Conservation (phyloP, 2,888 invertebrate genomes). For the Parthenolecanium corni region DNA sequence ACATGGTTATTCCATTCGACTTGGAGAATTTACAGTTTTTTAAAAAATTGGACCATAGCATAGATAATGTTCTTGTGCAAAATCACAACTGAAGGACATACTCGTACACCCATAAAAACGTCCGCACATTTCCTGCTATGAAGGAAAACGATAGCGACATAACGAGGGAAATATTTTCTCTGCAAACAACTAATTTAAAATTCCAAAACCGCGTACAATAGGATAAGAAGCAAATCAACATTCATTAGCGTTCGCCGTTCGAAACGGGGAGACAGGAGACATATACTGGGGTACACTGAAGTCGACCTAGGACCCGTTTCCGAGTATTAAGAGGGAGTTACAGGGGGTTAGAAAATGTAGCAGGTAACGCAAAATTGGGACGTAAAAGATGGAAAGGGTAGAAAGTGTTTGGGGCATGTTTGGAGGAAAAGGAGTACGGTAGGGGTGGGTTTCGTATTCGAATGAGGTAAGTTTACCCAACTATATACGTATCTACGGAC, state of each 20-base stretch:
- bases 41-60: too few relatives aligned
- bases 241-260: conserved; percentile 23
- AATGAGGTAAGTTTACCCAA: conserved; percentile 22
- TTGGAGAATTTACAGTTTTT: too few relatives aligned
- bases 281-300: too few relatives aligned
- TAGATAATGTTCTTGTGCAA: too few relatives aligned
- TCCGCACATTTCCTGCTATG: too few relatives aligned
- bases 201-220: conserved; percentile 27
- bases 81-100: too few relatives aligned
- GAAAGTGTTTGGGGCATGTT: neutral
- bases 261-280: too few relatives aligned
- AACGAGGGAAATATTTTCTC: conserved; percentile 7
- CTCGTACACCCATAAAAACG: too few relatives aligned
- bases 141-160: conserved; percentile 11
- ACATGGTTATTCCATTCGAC: too few relatives aligned
- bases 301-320: too few relatives aligned
- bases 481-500: conserved; percentile 4
- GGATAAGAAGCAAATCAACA: conserved; percentile 28
- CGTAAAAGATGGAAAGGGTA: neutral
- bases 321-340: conserved; percentile 7
- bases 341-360: conserved; percentile 12
- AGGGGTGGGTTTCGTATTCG: conserved; percentile 13
- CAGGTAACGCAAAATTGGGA: neutral
- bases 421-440: neutral
- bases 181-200: conserved; percentile 26